A percentile compares a stretch with the other conserved stretches of the same genome.
phyloP scores from a whole-genome alignment of 2,888 invertebrate genomes.

The Sphaerophoria taeniata region DNA sequence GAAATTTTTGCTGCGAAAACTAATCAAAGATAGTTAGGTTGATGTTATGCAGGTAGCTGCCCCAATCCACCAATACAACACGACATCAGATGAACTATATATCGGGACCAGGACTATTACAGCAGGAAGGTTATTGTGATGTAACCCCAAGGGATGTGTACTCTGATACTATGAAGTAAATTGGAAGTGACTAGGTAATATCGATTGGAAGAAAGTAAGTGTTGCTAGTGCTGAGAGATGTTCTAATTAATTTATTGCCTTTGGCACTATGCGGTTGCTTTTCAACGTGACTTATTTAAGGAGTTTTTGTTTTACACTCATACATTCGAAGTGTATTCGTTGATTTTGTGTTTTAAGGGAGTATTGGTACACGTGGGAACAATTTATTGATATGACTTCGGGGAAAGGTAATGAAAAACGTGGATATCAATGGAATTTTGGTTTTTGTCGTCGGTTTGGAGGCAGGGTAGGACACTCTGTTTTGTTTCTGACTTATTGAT shows the following conservation, averaged over 20 bases:
- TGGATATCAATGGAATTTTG: slow-evolving; percentile 2
- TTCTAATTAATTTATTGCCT: slow-evolving; percentile 60
- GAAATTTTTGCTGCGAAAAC: slow-evolving; percentile 51
- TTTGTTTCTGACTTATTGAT: slow-evolving; percentile 34
- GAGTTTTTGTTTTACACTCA: background rate
- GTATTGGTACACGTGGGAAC: slow-evolving; percentile 18
- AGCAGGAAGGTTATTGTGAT: background rate
- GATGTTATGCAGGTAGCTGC: slow-evolving; percentile 7
- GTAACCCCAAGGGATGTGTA: slow-evolving; percentile 43
- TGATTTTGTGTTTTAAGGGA: background rate
- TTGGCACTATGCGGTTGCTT: slow-evolving; percentile 37
- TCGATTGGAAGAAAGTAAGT: slow-evolving; percentile 48
- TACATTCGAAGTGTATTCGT: background rate
- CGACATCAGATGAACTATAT: too few species aligned
- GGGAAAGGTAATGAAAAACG: slow-evolving; percentile 22
- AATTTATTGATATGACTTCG: slow-evolving; percentile 36
- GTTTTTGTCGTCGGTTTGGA: too few species aligned
- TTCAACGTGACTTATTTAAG: slow-evolving; percentile 50
- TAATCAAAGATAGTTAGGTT: slow-evolving; percentile 52
- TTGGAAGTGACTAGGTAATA: slow-evolving; percentile 41
- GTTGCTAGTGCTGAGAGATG: slow-evolving; percentile 50
- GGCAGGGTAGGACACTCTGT: background rate
- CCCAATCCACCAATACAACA: too few species aligned
- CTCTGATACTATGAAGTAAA: slow-evolving; percentile 52
- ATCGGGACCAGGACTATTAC: too few species aligned